Conservation (phyloP, 2,888 invertebrate species). For the Drosophila hamatofila region DNA sequence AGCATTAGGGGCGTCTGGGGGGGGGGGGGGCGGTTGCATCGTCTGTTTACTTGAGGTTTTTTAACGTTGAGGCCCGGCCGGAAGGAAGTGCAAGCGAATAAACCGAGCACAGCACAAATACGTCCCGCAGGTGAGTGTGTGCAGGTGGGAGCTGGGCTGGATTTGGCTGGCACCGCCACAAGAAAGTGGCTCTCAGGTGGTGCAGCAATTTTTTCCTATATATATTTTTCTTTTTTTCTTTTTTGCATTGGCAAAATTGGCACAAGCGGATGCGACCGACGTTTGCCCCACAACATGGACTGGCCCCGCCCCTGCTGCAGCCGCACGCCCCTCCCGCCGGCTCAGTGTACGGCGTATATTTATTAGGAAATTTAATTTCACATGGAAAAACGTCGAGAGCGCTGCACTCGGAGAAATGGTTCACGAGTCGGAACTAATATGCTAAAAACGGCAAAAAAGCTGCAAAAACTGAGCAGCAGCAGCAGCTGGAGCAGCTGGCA, state of each 20-base stretch:
- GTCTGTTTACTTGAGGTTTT: conserved; percentile 75
- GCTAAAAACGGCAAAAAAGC: conserved; percentile 31
- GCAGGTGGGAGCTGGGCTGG: background rate
- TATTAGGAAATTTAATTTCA: conserved; percentile 56
- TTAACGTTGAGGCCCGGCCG: conserved; percentile 59
- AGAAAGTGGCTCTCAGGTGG: conserved; percentile 48
- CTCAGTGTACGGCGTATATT: conserved; percentile 26
- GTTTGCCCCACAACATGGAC: conserved; percentile 23
- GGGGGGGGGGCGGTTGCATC: conserved; percentile 26
- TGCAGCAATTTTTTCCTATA: conserved; percentile 27
- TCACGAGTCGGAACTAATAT: conserved; percentile 33
- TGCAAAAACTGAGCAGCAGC: conserved; percentile 12
- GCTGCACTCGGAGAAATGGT: conserved; percentile 4
- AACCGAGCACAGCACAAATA: conserved; percentile 68
- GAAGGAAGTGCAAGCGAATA: conserved; percentile 78
- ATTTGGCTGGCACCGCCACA: conserved; percentile 6
- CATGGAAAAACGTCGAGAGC: conserved; percentile 22
- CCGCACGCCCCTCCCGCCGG: too few species aligned
- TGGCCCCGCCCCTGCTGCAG: background rate
- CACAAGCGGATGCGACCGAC: conserved; percentile 71
- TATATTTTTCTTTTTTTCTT: background rate
- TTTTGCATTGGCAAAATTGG: conserved; percentile 64
- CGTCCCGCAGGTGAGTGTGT: conserved; percentile 7
- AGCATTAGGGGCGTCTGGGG: conserved; percentile 5
- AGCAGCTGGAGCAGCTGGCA: conserved; percentile 28